These are phyloP conservation scores for Typhlomys cinereus DNA, from an alignment of 2,113 vertebrate species.

Conservation along the genomic window DNA sequence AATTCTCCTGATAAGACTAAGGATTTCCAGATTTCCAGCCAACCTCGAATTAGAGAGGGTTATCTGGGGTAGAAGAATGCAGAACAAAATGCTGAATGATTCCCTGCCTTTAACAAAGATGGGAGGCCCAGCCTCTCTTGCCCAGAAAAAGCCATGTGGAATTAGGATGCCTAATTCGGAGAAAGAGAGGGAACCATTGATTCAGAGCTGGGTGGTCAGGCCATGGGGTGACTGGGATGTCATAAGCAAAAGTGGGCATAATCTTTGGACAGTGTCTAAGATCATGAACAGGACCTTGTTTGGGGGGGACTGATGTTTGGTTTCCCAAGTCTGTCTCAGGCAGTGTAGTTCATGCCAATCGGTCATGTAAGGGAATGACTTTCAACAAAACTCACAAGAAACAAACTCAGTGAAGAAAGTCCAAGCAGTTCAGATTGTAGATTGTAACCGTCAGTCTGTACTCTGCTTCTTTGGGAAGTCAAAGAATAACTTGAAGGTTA, in stretches of 20 bases:
- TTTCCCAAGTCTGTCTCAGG: slow-evolving; percentile 5
- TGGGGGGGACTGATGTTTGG: not conserved
- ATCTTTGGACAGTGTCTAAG: not conserved
- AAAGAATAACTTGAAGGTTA: slow-evolving; percentile 49
- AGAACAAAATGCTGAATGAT: slow-evolving; percentile 74
- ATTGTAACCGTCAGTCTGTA: not conserved
- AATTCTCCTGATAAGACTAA: slow-evolving; percentile 83
- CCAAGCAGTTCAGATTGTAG: not conserved
- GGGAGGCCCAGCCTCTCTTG: slow-evolving; percentile 47
- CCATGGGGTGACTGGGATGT: not conserved
- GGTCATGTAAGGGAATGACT: not conserved
- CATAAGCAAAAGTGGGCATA: not conserved
- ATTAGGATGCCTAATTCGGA: slow-evolving; percentile 35
- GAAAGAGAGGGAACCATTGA: slow-evolving; percentile 4
- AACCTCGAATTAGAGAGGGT: slow-evolving; percentile 81
- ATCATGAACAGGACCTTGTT: not conserved
- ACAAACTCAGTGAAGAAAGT: not conserved
- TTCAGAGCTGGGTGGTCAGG: not conserved
- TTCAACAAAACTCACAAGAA: slow-evolving; percentile 31
- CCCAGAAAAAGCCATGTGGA: slow-evolving; percentile 65
- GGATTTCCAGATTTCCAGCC: slow-evolving; percentile 84
- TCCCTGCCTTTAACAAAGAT: slow-evolving; percentile 61
- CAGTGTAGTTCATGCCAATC: not conserved
- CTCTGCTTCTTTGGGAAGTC: slow-evolving; percentile 40
- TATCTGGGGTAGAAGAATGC: slow-evolving; percentile 81